Evolutionary conservation across 2,888 invertebrate species (phyloP), one percentile per base, ranked within the genome.

Genomic region (Sisyra terminalis): DNA sequence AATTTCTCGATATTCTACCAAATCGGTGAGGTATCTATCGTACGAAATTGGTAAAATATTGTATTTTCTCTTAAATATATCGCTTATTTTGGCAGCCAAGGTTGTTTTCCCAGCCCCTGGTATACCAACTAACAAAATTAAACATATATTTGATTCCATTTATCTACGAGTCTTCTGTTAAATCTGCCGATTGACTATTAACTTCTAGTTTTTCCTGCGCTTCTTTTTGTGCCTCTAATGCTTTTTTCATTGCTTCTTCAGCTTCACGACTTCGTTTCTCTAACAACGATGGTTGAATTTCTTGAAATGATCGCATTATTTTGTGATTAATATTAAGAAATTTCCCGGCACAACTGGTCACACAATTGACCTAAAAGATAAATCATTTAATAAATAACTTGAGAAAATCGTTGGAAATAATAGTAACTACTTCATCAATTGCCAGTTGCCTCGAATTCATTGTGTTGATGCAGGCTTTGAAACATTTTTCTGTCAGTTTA

Each of bases 401-500:
- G n/a, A n/a, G n/a, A n/a, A n/a, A n/a, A n/a, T n/a, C n/a, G n/a
- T n/a, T n/a, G n/a, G n/a, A n/a, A n/a, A n/a, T n/a, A n/a, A n/a
- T n/a, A n/a, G n/a, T n/a, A n/a, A n/a, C 14, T 31, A 43, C 43
- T 29, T 43, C 43, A 18, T 43, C 43, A 11, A 16, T 15, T 11
- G 38, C 43, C 17, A 43, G 11, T 16, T 16, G 14, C 11, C 31
- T 35, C 3, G 11, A 16, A 17, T 29, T 43, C 30, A 43, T 18
- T 29, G 14, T 43, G 38, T 43, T 43, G 3, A 38, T 34, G 17
- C 43, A 43, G 5, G 18, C 13, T 8, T 16, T 29, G 17, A 43
- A 43, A 37, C 43, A 43, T 43, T 34, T 43, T 13, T 43, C 43
- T 8, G 43, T 43, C 11, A 43, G 16, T 17, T 32, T 29, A 17